Base-by-base conservation (phyloP, 1,140 invertebrate species). In the Tetragonula clypearis region DNA sequence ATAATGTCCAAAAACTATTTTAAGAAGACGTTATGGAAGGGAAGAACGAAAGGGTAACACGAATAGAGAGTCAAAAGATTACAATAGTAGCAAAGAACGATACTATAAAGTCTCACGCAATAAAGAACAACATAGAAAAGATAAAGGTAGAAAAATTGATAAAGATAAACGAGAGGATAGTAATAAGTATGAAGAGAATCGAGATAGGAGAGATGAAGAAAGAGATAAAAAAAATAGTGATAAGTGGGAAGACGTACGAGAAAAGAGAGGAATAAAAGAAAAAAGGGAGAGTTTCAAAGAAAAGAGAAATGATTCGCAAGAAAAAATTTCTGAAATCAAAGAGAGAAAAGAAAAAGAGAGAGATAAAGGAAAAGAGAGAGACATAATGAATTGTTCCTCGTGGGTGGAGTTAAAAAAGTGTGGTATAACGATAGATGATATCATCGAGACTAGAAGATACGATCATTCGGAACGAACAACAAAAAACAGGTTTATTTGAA, bases 321-420 rank as follows among this genome's bases (percentile, higher is more conserved):
- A 90, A 55, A 65, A 5, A 15, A 21, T 56, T 58, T 21, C 26
- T 9, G 86, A 82, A 71, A 21, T 17, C 11, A 86, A 79, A 26
- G 77, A 84, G 35, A 87, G 91, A 5, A 90, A 88, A 58, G 87
- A 89, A 49, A 92, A 84, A 58, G 87, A 87, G 12, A 91, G 88
- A 68, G 73, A 90, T 19, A 91, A 79, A 75, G 91, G 88, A 30
- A 91, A 90, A 80, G 93, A 92, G 76, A 94, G 86, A 62, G 82
- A 91, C 30, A 88, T 91, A 58, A 71, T 84, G 4, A 92, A 90
- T 79, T 92, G 88, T 78, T 86, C 72, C 6, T 91, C 87, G n/a
- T 95, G 94, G 94, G 79, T 81, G 49, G 92, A 93, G 86, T 87
- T 94, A 55, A 90, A 91, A 76, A 93, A 91, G 80, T 88, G 86